Conservation (phyloP, 2,797 vertebrate species). For the Monodelphis domestica region DNA sequence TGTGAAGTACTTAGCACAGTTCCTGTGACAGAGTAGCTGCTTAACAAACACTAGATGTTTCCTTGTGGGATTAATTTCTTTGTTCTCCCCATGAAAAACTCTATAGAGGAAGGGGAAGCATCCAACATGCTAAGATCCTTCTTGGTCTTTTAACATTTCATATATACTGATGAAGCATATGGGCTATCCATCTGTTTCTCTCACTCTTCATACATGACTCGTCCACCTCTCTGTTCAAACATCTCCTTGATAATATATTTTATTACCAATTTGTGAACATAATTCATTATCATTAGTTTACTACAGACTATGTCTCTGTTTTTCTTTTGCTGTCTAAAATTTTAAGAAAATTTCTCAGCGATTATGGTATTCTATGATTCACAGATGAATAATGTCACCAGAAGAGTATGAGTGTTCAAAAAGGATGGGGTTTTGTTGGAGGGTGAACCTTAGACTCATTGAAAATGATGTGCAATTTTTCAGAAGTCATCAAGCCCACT, state of each 20-base stretch:
- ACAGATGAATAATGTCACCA: background rate
- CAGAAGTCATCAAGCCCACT: background rate
- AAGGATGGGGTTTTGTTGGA: background rate
- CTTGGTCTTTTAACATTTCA: background rate
- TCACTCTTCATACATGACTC: too few species aligned
- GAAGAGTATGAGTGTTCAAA: background rate
- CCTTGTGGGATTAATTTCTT: background rate
- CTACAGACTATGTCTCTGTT: background rate
- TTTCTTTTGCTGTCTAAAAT: background rate
- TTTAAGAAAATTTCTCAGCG: background rate
- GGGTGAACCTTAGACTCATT: background rate
- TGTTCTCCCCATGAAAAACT: background rate
- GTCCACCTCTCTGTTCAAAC: background rate
- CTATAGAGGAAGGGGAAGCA: background rate
- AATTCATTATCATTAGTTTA: background rate
- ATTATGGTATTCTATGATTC: background rate
- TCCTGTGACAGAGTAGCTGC: background rate
- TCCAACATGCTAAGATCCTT: background rate
- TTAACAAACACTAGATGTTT: background rate
- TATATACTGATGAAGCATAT: background rate
- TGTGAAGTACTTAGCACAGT: background rate
- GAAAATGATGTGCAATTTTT: background rate
- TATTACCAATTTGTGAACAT: background rate
- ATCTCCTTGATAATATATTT: background rate
- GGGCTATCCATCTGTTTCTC: background rate